phyloP scores from a whole-genome alignment of 64 coral and sea anemone genomes.

The Porites lutea region DNA sequence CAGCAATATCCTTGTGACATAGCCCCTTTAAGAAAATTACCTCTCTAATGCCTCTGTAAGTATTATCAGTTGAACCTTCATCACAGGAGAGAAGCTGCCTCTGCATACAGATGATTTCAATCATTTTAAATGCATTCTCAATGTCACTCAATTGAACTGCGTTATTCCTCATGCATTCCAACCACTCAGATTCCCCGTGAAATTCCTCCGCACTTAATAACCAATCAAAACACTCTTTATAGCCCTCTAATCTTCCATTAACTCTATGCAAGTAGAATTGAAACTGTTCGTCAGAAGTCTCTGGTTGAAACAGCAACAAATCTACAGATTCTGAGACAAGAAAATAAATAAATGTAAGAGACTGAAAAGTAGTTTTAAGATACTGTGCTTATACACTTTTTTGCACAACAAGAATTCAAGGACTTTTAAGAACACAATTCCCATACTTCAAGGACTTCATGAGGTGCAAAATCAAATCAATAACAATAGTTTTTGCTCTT shows the following conservation, averaged over 20 bases:
- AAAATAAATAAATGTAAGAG: not conserved
- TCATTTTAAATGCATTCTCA: constrained; percentile 62
- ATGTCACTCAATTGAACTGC: constrained; percentile 49
- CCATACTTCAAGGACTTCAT: too few relatives aligned
- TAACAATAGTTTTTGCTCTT: too few relatives aligned
- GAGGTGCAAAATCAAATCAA: too few relatives aligned
- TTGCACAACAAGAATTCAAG: too few relatives aligned
- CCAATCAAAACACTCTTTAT: constrained; percentile 85
- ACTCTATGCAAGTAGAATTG: constrained; percentile 67
- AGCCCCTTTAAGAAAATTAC: constrained; percentile 15
- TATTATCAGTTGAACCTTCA: constrained; percentile 1
- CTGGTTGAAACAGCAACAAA: constrained; percentile 55
- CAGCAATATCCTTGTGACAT: too few relatives aligned
- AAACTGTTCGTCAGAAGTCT: constrained; percentile 56
- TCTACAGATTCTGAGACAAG: constrained; percentile 42
- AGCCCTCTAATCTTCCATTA: constrained; percentile 64
- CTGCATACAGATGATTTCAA: constrained; percentile 87
- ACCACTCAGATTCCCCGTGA: constrained; percentile 54
- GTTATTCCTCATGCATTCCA: constrained; percentile 74
- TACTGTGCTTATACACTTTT: too few relatives aligned
- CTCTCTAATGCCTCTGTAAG: constrained; percentile 51
- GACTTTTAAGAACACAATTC: too few relatives aligned
- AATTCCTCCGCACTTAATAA: constrained; percentile 82
- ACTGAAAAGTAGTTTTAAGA: too few relatives aligned
- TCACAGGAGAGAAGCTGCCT: constrained; percentile 59